Base-by-base conservation (phyloP, 1,140 invertebrate species). In the Ericerus pela region DNA sequence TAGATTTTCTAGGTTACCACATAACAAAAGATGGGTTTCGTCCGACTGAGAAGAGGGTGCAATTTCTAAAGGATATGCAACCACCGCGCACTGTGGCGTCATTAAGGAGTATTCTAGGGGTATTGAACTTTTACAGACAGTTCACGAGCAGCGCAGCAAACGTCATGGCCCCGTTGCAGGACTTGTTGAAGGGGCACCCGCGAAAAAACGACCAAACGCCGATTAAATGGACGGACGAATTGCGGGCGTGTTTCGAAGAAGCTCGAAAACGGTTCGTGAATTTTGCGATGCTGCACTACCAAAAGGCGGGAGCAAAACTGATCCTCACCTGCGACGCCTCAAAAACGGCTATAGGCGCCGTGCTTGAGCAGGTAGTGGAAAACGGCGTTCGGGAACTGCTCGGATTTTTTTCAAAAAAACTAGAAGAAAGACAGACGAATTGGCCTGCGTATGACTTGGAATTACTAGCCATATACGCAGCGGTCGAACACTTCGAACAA, bases 321-420 rank as follows among this genome's bases (percentile, higher is more conserved):
- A 43, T 11, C 1, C n/a, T 53, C 22, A 41, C 37, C n/a, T 26
- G 38, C 24, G 65, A 67, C 54, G 66, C 65, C 31, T 66, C 61
- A 0, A 51, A 65, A 4, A 41, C 37, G 5, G 37, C 37, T 0
- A 63, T 73, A 5, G 71, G 70, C 12, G 66, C 63, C 2, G 61
- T 54, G 2, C 43, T 74, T 3, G 63, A 72, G 16, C 70, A 72
- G 58, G n/a, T 14, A n/a, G n/a, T 22, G 1, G 41, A 47, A n/a
- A 24, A 60, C 11, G 54, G 59, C 6, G 12, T 47, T 2, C 63
- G 62, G 62, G 28, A 62, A 33, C 70, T 70, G 5, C 56, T 73
- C 1, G 66, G 56, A 12, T 74, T 72, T 59, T 71, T 68, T 54
- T 68, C 65, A 10, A 66, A 60, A 52, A 67, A 65, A 55, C 55